A percentile compares a stretch with the other conserved stretches of the same genome.
phyloP scores from a whole-genome alignment of 2,113 vertebrate species.

The Dicrurus megarhynchus region DNA sequence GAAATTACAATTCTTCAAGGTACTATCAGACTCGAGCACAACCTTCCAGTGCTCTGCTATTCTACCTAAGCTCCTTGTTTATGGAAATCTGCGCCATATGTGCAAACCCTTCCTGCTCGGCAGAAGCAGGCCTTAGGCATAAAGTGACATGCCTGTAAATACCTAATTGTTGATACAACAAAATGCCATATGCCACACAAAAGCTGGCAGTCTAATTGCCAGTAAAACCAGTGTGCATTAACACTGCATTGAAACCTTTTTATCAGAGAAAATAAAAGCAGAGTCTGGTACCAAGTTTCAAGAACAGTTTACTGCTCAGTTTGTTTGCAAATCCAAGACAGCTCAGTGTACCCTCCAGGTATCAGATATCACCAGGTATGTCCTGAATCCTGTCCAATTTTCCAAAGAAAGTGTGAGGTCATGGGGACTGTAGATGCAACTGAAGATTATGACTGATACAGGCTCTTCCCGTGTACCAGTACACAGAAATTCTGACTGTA shows the following conservation, averaged over 20 bases:
- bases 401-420: neutral
- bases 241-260: neutral
- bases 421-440: neutral
- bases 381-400: neutral
- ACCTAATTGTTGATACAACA: neutral
- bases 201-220: neutral
- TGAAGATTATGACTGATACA: neutral
- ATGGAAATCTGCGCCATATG: neutral
- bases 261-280: neutral
- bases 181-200: neutral
- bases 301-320: neutral
- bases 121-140: neutral
- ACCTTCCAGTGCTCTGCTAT: neutral
- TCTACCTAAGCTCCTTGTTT: neutral
- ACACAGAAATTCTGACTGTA: neutral
- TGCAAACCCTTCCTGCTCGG: neutral
- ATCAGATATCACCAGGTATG: accelerated
- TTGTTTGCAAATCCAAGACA: neutral
- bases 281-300: neutral
- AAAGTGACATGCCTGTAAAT: neutral
- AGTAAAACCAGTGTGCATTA: neutral
- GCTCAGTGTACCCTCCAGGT: neutral
- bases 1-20: neutral
- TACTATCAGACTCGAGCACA: neutral
- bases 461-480: neutral